Base-by-base conservation (phyloP, 2,888 invertebrate species). In the Campoplex capitator region DNA sequence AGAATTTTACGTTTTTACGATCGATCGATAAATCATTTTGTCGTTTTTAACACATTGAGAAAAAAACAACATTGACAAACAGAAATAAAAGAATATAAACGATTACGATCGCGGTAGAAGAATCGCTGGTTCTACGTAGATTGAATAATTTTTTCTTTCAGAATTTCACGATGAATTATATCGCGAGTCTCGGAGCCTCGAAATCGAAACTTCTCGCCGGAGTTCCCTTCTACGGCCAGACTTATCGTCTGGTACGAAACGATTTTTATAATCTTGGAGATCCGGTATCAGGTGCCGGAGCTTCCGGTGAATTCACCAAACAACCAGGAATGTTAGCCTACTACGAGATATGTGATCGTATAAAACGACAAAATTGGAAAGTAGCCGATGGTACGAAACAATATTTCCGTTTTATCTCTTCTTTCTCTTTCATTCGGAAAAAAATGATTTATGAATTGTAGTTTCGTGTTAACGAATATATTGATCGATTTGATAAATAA, bases 241-340 rank as follows among this genome's bases (percentile, higher is more conserved):
- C 97, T n/a, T 98, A 97, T 91, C 96, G 97, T 45, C 94, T 98
- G 38, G 95, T 95, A 1, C 95, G 94, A 67, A 91, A 92, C 0
- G 89, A 88, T 70, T 91, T 93, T 23, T 89, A 91, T 1, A 95
- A 95, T 0, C 95, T 97, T 2, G 97, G 97, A 0, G 95, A 96
- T 2, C 94, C 96, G 0, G 95, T 97, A 0, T 95, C 95, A 0
- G 98, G 97, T 0, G 97, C 98, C 0, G 98, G 98, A 0, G 96
- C 96, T 77, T 95, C 97, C 0, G 98, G 98, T 35, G 97, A 97
- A 92, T 97, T 96, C 88, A 98, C 98, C 0, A 97, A 96, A 88
- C 98, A 98, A 93, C 97, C 98, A 0, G 98, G 98, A 91, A 98
- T 98, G 97, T 93, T 98, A 90, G 96, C 98, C 0, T 98, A 98